Evolutionary conservation across 92 coral and sea anemone species (phyloP).

Genomic region (Meandrina meandrites): DNA sequence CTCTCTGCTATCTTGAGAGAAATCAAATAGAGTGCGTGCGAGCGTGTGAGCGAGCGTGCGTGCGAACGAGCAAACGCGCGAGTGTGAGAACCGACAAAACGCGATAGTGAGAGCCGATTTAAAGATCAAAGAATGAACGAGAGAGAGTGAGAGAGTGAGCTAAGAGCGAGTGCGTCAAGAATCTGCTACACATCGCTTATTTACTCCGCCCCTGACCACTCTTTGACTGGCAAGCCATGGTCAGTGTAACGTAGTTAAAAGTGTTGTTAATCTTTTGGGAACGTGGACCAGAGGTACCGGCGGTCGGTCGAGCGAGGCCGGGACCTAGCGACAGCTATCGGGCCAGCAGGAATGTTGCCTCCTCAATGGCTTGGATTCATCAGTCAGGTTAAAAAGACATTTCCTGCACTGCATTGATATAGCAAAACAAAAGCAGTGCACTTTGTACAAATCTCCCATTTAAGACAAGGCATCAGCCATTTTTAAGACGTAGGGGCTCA

Average conservation of each 20-base stretch:
- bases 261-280: conserved; percentile 20
- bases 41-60: conserved; percentile 64
- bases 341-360: conserved; percentile 28
- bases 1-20: conserved; percentile 15
- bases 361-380: conserved; percentile 2
- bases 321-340: conserved; percentile 25
- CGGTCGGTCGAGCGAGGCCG: background rate
- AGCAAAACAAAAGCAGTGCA: background rate
- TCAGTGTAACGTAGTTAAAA: conserved; percentile 13
- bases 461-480: no score
- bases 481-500: background rate
- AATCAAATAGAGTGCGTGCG: conserved; percentile 29
- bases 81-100: conserved; percentile 54
- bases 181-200: conserved; percentile 12
- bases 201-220: conserved; percentile 23
- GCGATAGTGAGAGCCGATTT: conserved; percentile 4
- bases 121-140: conserved; percentile 7
- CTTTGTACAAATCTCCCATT: conserved; percentile 3
- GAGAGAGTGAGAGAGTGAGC: conserved; percentile 39
- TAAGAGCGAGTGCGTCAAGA: conserved; percentile 18
- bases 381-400: conserved; percentile 14
- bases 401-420: background rate
- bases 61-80: conserved; percentile 55
- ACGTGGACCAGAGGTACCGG: conserved; percentile 15
- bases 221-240: conserved; percentile 21